These are phyloP conservation scores for Physeter macrocephalus DNA, from an alignment of 2,113 vertebrate genomes.

Conservation along the genomic window DNA sequence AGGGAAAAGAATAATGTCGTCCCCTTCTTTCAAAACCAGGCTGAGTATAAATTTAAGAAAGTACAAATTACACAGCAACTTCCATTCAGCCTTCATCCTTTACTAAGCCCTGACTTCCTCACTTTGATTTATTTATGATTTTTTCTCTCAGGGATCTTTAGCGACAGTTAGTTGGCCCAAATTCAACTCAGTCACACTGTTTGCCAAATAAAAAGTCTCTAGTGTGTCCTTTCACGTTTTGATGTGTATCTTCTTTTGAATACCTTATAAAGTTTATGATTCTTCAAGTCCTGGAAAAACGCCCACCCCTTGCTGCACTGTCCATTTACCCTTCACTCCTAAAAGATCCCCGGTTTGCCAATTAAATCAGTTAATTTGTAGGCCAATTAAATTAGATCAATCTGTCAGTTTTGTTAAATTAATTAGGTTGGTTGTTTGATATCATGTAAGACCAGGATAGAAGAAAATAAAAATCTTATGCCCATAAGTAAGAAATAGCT, in stretches of 20 bases:
- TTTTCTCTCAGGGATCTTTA: conserved; percentile 11
- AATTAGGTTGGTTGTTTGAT: neutral
- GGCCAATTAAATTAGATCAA: neutral
- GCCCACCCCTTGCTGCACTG: neutral
- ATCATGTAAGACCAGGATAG: neutral
- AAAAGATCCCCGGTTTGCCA: neutral
- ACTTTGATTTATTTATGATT: conserved; percentile 33
- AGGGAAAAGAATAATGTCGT: neutral
- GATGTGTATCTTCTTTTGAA: neutral
- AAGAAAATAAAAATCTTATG: neutral
- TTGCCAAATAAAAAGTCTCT: neutral
- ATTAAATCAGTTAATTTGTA: neutral
- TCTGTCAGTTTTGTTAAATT: neutral
- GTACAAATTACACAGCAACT: neutral
- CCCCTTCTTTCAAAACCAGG: neutral
- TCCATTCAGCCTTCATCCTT: neutral
- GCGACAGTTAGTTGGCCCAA: neutral
- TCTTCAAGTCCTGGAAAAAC: neutral
- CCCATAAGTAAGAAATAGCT: neutral
- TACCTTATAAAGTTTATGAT: neutral
- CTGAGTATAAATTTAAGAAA: neutral
- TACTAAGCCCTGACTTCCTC: neutral
- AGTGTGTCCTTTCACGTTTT: neutral
- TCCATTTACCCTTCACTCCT: neutral
- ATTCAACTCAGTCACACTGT: neutral